phyloP scores from a whole-genome alignment of 2,888 invertebrate species.

The Tolmerus cingulatus region DNA sequence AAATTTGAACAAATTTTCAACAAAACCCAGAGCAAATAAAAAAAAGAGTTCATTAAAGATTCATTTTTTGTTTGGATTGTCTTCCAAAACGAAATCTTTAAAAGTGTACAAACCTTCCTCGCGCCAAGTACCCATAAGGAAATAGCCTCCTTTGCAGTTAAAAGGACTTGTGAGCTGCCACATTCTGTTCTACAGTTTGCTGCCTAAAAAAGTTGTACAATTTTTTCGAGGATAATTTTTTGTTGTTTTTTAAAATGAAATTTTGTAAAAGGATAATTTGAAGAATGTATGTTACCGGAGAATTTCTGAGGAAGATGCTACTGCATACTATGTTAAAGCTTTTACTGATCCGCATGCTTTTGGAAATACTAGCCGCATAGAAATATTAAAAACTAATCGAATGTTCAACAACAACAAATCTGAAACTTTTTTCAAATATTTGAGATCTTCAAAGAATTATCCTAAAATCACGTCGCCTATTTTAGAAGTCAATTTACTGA shows the following conservation, averaged over 20 bases:
- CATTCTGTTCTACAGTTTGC: conserved; percentile 64
- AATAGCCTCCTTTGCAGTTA: conserved; percentile 93
- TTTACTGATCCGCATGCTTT: not conserved
- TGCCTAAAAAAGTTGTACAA: conserved; percentile 60
- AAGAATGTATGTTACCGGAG: not conserved
- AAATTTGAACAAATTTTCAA: not conserved
- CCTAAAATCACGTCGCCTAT: not conserved
- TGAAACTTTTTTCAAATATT: no score
- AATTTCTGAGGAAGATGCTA: not conserved
- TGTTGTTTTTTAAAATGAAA: conserved; percentile 43
- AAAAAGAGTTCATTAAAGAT: not conserved
- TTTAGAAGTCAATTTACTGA: not conserved
- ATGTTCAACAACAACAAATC: not conserved
- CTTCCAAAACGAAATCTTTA: conserved; percentile 43
- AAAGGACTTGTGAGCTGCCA: conserved; percentile 79
- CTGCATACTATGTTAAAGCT: not conserved
- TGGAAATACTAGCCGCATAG: not conserved
- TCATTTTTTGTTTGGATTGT: not conserved
- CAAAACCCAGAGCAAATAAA: not conserved
- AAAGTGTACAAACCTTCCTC: conserved; percentile 76
- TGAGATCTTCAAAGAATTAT: not conserved
- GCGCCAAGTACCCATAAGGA: conserved; percentile 93
- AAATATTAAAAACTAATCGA: not conserved
- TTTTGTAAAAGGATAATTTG: not conserved
- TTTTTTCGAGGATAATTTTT: not conserved